Evolutionary conservation across 2,888 invertebrate species (phyloP).

Genomic region (Achlya flavicornis): DNA sequence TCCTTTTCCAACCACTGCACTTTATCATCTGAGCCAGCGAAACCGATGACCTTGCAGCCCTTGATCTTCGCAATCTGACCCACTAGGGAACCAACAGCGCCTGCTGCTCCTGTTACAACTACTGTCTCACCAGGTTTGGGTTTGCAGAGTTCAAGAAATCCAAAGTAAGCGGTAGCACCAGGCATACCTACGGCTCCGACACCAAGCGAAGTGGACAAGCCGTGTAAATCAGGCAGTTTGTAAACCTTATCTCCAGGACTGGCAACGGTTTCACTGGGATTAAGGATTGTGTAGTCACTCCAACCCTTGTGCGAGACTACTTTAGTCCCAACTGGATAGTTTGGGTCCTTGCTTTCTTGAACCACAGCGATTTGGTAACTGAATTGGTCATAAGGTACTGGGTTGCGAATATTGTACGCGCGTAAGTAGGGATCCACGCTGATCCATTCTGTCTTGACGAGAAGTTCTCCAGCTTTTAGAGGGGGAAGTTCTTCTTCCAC

Average conservation of each 20-base stretch:
- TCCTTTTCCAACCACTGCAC: slow-evolving; percentile 86
- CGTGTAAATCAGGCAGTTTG: slow-evolving; percentile 80
- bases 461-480: slow-evolving; percentile 79
- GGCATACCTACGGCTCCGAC: slow-evolving; percentile 87
- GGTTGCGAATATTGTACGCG: slow-evolving; percentile 20
- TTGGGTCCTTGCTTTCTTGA: slow-evolving; percentile 39
- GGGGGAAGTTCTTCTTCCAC: slow-evolving; percentile 84
- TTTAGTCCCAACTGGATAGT: slow-evolving; percentile 84
- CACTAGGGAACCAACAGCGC: slow-evolving; percentile 89
- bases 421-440: slow-evolving; percentile 55
- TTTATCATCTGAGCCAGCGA: slow-evolving; percentile 88
- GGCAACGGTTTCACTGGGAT: slow-evolving; percentile 26
- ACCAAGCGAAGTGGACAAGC: slow-evolving; percentile 77
- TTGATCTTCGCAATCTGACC: slow-evolving; percentile 90
- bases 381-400: slow-evolving; percentile 10
- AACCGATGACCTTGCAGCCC: slow-evolving; percentile 85
- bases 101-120: slow-evolving; percentile 88
- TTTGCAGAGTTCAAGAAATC: slow-evolving; percentile 86
- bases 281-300: slow-evolving; percentile 77
- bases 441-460: slow-evolving; percentile 52
- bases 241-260: slow-evolving; percentile 35
- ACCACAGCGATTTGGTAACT: slow-evolving; percentile 54
- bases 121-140: slow-evolving; percentile 88
- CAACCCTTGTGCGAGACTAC: slow-evolving; percentile 86
- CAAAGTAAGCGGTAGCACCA: slow-evolving; percentile 89